Evolutionary conservation across 2,888 invertebrate species (phyloP), one percentile per base, ranked within the genome.

Genomic region (Hemicrepidius hirtus): DNA sequence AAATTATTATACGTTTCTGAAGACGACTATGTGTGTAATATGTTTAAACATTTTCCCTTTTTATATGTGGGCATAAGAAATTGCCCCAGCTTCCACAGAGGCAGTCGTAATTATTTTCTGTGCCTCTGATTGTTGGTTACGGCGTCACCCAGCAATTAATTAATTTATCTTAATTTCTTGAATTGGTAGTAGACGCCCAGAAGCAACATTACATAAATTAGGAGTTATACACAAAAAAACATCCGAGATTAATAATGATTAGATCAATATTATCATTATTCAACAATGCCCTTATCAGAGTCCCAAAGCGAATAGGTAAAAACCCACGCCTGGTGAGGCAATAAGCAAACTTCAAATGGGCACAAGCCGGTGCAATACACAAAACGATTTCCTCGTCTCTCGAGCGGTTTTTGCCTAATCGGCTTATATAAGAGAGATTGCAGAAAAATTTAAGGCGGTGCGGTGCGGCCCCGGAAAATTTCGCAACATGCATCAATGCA

Each of bases 401-500:
- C 46, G 60, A 66, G 21, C 62, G 41, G 63, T 28, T 41, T 69
- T 69, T 46, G 50, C 62, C 60, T 59, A 68, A 71, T 55, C 68
- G 35, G 41, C 63, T 72, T 72, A 72, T 57, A 50, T 72, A 72
- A 72, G 62, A 72, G 62, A 53, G 50, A 66, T 65, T 59, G 64
- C 57, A 59, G 70, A 65, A 70, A 65, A 70, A 64, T 32, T 35
- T 44, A 32, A 24, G 24, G 37, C 37, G 46, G 20, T 21, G 46
- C 5, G 24, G 41, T 10, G 57, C 44, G n/a, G 41, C 53, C 32
- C 41, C 66, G 65, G 66, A 64, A 71, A 65, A 71, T 71, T 65
- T 57, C 66, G 44, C 50, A 71, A 71, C 57, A 64, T 44, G 55
- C 69, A 64, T 60, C 66, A 41, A 16, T 60, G 59, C 50, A 66